Evolutionary conservation across 2,797 vertebrate species (phyloP).

Genomic region (Sternarchorhynchus goeldii): DNA sequence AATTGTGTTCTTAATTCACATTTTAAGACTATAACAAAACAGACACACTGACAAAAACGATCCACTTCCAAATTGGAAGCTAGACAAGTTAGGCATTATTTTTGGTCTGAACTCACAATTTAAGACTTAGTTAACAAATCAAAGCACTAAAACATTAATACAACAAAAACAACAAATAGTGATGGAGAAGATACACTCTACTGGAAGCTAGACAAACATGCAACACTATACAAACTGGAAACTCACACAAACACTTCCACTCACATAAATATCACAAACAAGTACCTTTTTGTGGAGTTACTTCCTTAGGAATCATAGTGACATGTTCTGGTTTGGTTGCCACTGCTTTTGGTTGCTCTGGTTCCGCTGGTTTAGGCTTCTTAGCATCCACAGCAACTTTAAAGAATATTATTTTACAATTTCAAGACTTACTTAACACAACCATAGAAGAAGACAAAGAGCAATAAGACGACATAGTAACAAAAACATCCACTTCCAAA

Average conservation of each 20-base stretch:
- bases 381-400: constrained; percentile 80
- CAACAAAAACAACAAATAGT: neutral
- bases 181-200: too few species aligned
- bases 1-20: constrained; percentile 56
- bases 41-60: constrained; percentile 57
- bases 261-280: neutral
- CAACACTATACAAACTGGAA: constrained; percentile 25
- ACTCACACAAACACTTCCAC: neutral
- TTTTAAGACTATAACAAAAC: constrained; percentile 42
- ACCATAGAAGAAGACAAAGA: neutral
- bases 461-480: constrained; percentile 16
- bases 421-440: constrained; percentile 40
- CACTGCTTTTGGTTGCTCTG: constrained; percentile 50
- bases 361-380: constrained; percentile 72
- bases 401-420: constrained; percentile 65
- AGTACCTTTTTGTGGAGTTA: constrained; percentile 81
- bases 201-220: constrained; percentile 25
- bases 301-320: constrained; percentile 69
- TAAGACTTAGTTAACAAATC: too few species aligned
- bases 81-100: neutral
- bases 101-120: too few species aligned
- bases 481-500: constrained; percentile 59
- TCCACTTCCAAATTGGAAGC: constrained; percentile 64
- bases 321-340: constrained; percentile 36
- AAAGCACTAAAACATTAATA: neutral